phyloP scores from a whole-genome alignment of 2,797 vertebrate species.

The Helicolenus hilgendorfi region DNA sequence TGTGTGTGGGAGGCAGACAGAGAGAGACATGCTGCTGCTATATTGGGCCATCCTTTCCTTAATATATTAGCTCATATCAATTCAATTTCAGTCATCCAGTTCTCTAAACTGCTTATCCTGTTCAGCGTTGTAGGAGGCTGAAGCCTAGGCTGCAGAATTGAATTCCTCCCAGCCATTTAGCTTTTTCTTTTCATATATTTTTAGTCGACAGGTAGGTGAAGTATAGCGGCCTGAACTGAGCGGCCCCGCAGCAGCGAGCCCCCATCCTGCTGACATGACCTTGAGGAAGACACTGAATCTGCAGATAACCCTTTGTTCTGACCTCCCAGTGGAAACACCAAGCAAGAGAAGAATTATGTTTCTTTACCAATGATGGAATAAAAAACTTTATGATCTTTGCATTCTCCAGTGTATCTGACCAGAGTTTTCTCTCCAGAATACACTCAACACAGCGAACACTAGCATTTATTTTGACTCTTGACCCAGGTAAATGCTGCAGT shows the following conservation, averaged over 20 bases:
- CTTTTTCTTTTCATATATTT: background rate
- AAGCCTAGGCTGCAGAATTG: background rate
- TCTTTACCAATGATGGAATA: too few species aligned
- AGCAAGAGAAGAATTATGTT: background rate
- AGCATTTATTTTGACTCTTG: background rate
- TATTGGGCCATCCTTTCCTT: background rate
- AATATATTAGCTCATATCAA: constrained; percentile 30
- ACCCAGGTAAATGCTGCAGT: constrained; percentile 14
- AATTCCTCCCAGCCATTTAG: background rate
- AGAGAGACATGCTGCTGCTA: background rate
- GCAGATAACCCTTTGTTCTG: constrained; percentile 34
- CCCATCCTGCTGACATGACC: background rate
- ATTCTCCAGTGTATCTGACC: constrained; percentile 13
- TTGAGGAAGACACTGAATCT: constrained; percentile 1
- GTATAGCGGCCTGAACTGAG: background rate
- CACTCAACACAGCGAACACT: background rate
- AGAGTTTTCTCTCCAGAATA: background rate
- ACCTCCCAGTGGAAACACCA: background rate
- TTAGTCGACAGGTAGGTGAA: background rate
- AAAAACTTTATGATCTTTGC: constrained; percentile 1
- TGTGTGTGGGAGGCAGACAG: constrained; percentile 18
- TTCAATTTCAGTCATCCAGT: background rate
- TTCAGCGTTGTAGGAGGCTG: background rate
- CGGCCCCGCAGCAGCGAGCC: background rate
- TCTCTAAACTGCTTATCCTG: constrained; percentile 3